phyloP scores from a whole-genome alignment of 1,140 invertebrate genomes.

The Pararge aegeria region DNA sequence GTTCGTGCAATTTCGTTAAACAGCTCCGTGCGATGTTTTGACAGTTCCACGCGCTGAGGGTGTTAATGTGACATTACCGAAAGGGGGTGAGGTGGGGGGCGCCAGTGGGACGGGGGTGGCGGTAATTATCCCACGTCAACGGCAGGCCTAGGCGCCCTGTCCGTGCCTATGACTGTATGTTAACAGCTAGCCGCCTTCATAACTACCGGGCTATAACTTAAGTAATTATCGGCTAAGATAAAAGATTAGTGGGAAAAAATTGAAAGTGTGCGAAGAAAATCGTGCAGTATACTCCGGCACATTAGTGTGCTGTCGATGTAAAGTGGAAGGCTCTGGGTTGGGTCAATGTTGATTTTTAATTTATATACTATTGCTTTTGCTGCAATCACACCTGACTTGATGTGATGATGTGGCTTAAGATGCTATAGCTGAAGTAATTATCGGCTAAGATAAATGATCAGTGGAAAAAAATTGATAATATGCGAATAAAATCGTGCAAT shows the following conservation, averaged over 20 bases:
- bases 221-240: conserved; percentile 17
- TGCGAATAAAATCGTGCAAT: too few relatives aligned
- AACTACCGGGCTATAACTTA: conserved; percentile 26
- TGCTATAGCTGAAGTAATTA: conserved; percentile 23
- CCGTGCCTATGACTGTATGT: conserved; percentile 56
- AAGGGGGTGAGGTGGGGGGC: conserved; percentile 31
- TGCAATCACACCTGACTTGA: too few relatives aligned
- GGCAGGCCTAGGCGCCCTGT: conserved; percentile 66
- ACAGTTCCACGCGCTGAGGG: conserved; percentile 60
- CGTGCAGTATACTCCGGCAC: too few relatives aligned
- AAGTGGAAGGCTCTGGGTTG: too few relatives aligned
- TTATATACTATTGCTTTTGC: too few relatives aligned
- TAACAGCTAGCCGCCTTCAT: conserved; percentile 49
- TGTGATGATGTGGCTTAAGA: too few relatives aligned
- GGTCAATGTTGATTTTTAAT: too few relatives aligned
- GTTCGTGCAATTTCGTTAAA: conserved; percentile 65
- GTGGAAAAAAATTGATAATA: too few relatives aligned
- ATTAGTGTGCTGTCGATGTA: too few relatives aligned
- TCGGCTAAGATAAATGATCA: not conserved
- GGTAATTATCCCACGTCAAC: conserved; percentile 72
- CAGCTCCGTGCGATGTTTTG: conserved; percentile 60
- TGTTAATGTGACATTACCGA: conserved; percentile 73
- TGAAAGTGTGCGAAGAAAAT: too few relatives aligned
- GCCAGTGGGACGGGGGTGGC: conserved; percentile 23
- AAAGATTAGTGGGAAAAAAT: not conserved